Percentiles rank a stretch among this genome's conserved stretches.
Evolutionary conservation across 2,113 vertebrate genomes (phyloP).

Genomic region (Fukomys damarensis): DNA sequence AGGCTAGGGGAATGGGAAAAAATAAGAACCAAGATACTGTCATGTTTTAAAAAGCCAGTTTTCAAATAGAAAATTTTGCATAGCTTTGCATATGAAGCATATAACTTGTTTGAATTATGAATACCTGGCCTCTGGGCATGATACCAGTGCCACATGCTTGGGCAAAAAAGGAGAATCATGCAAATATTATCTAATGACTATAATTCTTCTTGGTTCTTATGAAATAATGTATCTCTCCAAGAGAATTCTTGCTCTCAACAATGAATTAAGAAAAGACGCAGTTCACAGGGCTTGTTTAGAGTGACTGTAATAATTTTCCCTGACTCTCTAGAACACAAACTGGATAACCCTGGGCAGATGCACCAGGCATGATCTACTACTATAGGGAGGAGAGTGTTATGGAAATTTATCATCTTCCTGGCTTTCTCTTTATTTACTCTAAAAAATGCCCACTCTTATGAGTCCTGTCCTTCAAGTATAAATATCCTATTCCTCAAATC

Average conservation of each 20-base stretch:
- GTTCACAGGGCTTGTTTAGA: not conserved
- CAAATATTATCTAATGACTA: not conserved
- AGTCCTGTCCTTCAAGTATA: not conserved
- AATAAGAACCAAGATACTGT: not conserved
- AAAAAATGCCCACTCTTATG: not conserved
- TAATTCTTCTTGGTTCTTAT: constrained; percentile 13
- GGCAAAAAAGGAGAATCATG: constrained; percentile 28
- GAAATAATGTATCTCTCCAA: constrained; percentile 2
- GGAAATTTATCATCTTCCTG: not conserved
- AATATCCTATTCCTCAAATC: not conserved
- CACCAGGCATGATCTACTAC: not conserved
- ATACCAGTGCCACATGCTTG: not conserved
- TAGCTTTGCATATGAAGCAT: not conserved
- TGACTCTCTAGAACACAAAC: not conserved
- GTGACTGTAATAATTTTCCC: not conserved
- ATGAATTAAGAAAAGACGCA: not conserved
- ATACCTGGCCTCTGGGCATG: not conserved
- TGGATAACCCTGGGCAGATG: not conserved
- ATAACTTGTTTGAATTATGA: not conserved
- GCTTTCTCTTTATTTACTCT: not conserved
- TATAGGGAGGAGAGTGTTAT: not conserved
- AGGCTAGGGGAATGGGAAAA: no score
- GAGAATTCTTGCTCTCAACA: not conserved
- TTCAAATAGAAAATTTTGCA: constrained; percentile 19
- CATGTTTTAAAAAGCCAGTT: constrained; percentile 11